A percentile compares a stretch with the other conserved stretches of the same genome.
phyloP scores from a whole-genome alignment of 2,113 vertebrate species.

The Muntiacus muntjak region DNA sequence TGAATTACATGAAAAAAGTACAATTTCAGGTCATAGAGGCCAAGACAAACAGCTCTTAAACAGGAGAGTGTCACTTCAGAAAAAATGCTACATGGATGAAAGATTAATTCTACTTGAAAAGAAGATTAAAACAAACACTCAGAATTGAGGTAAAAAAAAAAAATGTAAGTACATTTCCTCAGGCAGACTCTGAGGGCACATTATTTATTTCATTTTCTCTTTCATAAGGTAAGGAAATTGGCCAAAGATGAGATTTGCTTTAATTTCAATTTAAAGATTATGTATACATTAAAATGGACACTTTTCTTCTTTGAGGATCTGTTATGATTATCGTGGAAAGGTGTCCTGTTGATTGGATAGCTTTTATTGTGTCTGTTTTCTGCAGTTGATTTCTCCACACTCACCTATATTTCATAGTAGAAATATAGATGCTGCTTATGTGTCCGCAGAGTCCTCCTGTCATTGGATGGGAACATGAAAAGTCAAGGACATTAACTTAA shows the following conservation, averaged over 20 bases:
- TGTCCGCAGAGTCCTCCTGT: background rate
- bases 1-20: background rate
- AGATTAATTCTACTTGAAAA: constrained; percentile 8
- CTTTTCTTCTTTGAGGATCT: constrained; percentile 25
- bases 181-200: background rate
- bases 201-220: constrained; percentile 17
- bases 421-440: background rate
- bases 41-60: constrained; percentile 36
- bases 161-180: background rate
- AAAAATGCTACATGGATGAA: constrained; percentile 8
- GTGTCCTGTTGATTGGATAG: background rate
- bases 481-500: background rate
- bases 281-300: background rate
- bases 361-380: constrained; percentile 37
- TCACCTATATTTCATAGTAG: background rate
- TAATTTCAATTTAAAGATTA: background rate
- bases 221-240: background rate
- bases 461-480: background rate
- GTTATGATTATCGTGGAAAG: constrained; percentile 11
- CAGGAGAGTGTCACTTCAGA: background rate
- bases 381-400: background rate
- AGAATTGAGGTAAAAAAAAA: background rate
- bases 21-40: constrained; percentile 23
- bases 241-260: background rate
- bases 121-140: constrained; percentile 26